phyloP scores from a whole-genome alignment of 1,140 invertebrate species.

The Potamilus streckersoni region DNA sequence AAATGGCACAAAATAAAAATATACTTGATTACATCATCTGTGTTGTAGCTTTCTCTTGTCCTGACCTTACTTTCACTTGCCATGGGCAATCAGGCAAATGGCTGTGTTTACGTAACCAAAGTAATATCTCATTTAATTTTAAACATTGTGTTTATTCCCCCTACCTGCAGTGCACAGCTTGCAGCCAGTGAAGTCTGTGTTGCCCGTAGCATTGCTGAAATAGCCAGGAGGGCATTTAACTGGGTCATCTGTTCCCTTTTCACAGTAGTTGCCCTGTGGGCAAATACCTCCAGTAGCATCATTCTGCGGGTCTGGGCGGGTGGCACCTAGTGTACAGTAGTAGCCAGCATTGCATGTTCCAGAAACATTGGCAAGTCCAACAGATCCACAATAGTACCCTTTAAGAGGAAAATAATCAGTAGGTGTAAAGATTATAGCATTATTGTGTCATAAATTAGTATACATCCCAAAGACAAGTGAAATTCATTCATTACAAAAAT shows the following conservation, averaged over 20 bases:
- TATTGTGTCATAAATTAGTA: too few relatives aligned
- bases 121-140: too few relatives aligned
- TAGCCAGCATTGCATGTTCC: slow-evolving; percentile 57
- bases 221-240: slow-evolving; percentile 51
- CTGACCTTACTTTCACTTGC: too few relatives aligned
- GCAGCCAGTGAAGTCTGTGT: slow-evolving; percentile 50
- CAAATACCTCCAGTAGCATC: slow-evolving; percentile 54
- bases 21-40: too few relatives aligned
- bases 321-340: slow-evolving; percentile 55
- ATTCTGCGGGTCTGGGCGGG: slow-evolving; percentile 49
- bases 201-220: slow-evolving; percentile 57
- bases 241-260: slow-evolving; percentile 43
- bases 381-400: slow-evolving; percentile 58
- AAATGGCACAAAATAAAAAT: too few relatives aligned
- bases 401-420: slow-evolving; percentile 7
- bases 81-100: too few relatives aligned
- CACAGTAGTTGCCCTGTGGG: slow-evolving; percentile 56
- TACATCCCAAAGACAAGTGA: too few relatives aligned
- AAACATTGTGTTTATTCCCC: background rate
- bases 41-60: too few relatives aligned
- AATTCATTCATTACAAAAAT: too few relatives aligned
- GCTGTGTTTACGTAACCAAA: too few relatives aligned
- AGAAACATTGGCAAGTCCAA: slow-evolving; percentile 50
- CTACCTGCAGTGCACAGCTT: slow-evolving; percentile 57
- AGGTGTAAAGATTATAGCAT: too few relatives aligned